Conservation (phyloP, 2,113 vertebrate species). For the Tenebrosternarchus preto region DNA sequence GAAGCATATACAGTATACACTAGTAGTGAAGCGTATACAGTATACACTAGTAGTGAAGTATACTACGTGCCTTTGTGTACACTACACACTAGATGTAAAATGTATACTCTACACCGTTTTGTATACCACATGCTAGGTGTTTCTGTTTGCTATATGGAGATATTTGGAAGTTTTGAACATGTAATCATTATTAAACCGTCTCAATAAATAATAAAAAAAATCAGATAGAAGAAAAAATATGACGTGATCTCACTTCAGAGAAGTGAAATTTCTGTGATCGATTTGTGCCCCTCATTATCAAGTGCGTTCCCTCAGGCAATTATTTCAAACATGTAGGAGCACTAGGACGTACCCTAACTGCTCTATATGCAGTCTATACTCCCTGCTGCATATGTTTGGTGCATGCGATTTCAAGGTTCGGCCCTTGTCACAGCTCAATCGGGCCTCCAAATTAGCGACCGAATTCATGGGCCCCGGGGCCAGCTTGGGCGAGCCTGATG, state of each 20-base stretch:
- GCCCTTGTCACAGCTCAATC: constrained; percentile 57
- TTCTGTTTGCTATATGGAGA: no score
- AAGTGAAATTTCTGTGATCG: constrained; percentile 3
- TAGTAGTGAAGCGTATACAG: no score
- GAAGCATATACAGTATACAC: no score
- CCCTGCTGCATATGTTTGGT: constrained; percentile 18
- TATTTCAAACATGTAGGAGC: constrained; percentile 31
- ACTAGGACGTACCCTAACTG: not conserved
- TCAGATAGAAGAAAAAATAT: not conserved
- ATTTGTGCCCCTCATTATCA: constrained; percentile 32
- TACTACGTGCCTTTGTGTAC: no score
- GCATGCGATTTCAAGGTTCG: constrained; percentile 14
- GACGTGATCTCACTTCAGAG: not conserved
- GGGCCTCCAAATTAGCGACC: no score
- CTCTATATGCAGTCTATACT: not conserved
- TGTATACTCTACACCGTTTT: no score
- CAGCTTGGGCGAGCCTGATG: constrained; percentile 68
- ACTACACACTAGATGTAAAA: no score
- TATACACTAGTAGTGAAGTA: no score
- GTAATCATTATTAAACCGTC: not conserved
- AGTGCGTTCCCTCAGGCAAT: constrained; percentile 3
- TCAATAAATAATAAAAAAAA: not conserved
- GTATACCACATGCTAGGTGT: no score
- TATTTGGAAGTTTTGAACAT: not conserved
- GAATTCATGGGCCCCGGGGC: constrained; percentile 6